phyloP scores from a whole-genome alignment of 2,113 vertebrate genomes.

The Psittacula cyanocephala region DNA sequence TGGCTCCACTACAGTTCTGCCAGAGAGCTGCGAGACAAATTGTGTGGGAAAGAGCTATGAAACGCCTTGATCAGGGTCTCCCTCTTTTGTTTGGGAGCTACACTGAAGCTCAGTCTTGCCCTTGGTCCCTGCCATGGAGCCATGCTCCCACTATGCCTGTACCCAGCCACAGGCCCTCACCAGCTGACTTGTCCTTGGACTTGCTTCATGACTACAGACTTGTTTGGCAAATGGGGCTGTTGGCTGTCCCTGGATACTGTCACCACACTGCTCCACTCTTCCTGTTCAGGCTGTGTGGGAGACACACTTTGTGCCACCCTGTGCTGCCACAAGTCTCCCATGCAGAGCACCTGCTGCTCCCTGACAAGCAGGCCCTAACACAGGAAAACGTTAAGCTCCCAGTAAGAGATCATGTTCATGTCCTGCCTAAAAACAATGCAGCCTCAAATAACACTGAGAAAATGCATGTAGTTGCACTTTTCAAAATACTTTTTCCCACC shows the following conservation, averaged over 20 bases:
- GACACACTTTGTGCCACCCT: neutral
- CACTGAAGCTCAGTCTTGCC: neutral
- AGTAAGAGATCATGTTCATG: neutral
- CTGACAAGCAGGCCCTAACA: neutral
- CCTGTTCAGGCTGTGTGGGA: neutral
- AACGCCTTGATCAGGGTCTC: neutral
- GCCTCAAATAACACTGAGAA: neutral
- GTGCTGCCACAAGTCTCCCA: neutral
- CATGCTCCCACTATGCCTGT: neutral
- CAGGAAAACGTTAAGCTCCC: neutral
- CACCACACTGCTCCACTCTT: neutral
- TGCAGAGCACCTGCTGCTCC: neutral
- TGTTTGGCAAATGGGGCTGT: neutral
- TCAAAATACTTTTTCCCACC: neutral
- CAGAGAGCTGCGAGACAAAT: neutral
- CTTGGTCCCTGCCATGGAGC: neutral
- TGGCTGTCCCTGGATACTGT: neutral
- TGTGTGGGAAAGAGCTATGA: neutral
- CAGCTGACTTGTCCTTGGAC: neutral
- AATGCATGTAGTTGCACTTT: neutral
- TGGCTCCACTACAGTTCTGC: neutral
- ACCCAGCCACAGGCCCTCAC: neutral
- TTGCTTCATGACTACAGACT: neutral
- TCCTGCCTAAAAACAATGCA: neutral
- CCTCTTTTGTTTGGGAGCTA: neutral